These are phyloP conservation scores for Cerastis leucographa DNA, from an alignment of 2,888 invertebrate genomes.

Conservation along the genomic window DNA sequence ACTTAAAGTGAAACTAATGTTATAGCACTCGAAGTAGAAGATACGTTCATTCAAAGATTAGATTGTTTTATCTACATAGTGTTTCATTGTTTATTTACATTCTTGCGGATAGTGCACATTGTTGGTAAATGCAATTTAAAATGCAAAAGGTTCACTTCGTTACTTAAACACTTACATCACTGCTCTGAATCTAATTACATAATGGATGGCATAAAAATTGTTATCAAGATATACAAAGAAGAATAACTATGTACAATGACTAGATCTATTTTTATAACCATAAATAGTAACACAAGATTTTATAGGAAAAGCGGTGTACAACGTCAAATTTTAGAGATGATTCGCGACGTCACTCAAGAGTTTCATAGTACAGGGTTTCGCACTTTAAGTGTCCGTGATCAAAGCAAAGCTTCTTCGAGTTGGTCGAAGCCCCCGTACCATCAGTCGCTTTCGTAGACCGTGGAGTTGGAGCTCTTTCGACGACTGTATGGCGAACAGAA, in stretches of 20 bases:
- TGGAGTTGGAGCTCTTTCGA: constrained; percentile 87
- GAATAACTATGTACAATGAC: constrained; percentile 64
- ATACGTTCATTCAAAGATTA: constrained; percentile 31
- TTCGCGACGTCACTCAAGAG: constrained; percentile 62
- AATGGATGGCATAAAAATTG: constrained; percentile 67
- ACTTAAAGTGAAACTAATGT: constrained; percentile 30
- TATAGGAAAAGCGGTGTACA: constrained; percentile 46
- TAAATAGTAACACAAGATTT: constrained; percentile 47
- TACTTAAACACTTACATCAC: constrained; percentile 34
- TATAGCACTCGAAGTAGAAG: constrained; percentile 13
- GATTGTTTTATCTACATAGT: constrained; percentile 33
- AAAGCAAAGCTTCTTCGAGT: constrained; percentile 87
- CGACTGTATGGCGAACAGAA: constrained; percentile 86
- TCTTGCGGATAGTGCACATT: constrained; percentile 24
- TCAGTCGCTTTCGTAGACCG: constrained; percentile 89
- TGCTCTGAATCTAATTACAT: constrained; percentile 47
- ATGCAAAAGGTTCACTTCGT: constrained; percentile 20
- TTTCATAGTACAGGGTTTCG: constrained; percentile 61
- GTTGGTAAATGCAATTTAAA: constrained; percentile 21
- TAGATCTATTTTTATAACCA: constrained; percentile 50
- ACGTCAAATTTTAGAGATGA: constrained; percentile 50
- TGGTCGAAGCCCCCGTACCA: constrained; percentile 84
- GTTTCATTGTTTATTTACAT: constrained; percentile 50
- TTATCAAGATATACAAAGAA: constrained; percentile 50
- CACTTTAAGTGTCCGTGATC: constrained; percentile 76